These are phyloP conservation scores for Actinopyga echinites DNA, from an alignment of 53 echinoderm and acorn worm species.

Conservation along the genomic window DNA sequence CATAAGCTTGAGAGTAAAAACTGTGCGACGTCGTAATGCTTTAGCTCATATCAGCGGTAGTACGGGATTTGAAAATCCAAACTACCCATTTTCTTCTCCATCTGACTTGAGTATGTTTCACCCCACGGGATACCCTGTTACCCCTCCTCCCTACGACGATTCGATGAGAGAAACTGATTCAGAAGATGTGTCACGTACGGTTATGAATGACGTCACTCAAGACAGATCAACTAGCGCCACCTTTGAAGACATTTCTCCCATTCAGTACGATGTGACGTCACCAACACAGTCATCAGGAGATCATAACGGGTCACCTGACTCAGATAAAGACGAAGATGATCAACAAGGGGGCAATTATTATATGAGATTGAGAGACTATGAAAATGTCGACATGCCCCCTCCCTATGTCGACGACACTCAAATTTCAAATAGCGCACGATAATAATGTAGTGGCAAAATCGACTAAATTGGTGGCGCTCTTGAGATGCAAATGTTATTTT, in stretches of 20 bases:
- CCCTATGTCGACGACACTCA: neutral
- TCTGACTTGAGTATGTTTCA: neutral
- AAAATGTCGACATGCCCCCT: neutral
- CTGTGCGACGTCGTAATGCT: neutral
- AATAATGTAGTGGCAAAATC: too few species aligned
- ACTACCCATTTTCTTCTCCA: neutral
- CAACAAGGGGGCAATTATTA: neutral
- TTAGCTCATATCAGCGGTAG: conserved; percentile 23
- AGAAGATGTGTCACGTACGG: neutral
- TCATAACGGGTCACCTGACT: neutral
- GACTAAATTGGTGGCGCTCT: too few species aligned
- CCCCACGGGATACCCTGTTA: conserved; percentile 8
- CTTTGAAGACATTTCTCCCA: neutral
- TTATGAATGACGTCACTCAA: too few species aligned
- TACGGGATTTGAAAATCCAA: conserved; percentile 16
- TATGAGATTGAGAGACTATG: neutral
- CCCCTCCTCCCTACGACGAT: neutral
- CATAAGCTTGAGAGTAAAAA: too few species aligned
- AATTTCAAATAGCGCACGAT: too few species aligned
- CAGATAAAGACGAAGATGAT: neutral
- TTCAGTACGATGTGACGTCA: neutral
- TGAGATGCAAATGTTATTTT: too few species aligned
- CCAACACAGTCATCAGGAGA: neutral
- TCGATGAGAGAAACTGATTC: neutral
- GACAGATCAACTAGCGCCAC: neutral